These are phyloP conservation scores for Plemyria rubiginata DNA, from an alignment of 2,888 invertebrate species.

Conservation along the genomic window DNA sequence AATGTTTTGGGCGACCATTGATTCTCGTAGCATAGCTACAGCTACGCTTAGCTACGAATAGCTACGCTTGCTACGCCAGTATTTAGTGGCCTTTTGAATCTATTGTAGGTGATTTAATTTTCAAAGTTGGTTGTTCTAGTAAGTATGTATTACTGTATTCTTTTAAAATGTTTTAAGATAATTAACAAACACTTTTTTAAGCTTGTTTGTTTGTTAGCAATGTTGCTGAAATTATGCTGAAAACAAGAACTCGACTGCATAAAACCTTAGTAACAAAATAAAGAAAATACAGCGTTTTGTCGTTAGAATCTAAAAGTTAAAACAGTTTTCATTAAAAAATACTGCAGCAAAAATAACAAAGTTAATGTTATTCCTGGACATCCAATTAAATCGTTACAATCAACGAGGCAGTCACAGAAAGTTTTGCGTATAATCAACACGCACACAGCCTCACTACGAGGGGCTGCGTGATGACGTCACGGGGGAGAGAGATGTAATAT, in stretches of 20 bases:
- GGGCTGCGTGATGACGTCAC: constrained; percentile 80
- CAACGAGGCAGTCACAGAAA: constrained; percentile 46
- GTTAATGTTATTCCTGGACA: constrained; percentile 10
- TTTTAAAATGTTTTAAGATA: no score
- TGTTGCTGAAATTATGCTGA: no score
- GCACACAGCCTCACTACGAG: constrained; percentile 58
- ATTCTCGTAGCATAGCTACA: neutral
- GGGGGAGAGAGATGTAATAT: constrained; percentile 57
- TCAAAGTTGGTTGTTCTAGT: no score
- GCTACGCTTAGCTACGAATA: constrained; percentile 24
- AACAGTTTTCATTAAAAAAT: neutral
- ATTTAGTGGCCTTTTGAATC: no score
- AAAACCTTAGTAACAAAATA: no score
- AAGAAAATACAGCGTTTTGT: no score
- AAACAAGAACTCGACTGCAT: no score
- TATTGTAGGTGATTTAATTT: no score
- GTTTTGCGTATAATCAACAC: constrained; percentile 60
- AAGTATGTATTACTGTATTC: no score
- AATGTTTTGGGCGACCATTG: neutral
- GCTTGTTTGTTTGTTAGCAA: no score
- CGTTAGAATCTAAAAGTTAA: no score
- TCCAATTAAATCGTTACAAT: constrained; percentile 53
- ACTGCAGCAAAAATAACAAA: neutral
- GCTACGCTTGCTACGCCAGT: constrained; percentile 29
- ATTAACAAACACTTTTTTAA: no score